Conservation (phyloP, 2,113 vertebrate species). For the Alethe castanea region DNA sequence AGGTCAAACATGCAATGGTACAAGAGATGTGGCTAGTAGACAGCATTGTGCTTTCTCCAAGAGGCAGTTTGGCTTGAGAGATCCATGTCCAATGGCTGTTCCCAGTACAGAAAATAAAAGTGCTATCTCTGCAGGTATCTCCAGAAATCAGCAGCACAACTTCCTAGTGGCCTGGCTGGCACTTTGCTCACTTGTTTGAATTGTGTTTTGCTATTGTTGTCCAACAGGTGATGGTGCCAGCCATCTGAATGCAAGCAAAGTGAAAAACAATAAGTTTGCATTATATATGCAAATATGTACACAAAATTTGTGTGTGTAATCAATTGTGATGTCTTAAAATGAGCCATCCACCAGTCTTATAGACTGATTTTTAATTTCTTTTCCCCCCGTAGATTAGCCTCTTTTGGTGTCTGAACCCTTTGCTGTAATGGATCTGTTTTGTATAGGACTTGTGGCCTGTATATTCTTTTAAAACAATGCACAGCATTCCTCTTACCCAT, state of each 20-base stretch:
- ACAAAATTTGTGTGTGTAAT: background rate
- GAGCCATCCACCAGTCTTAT: background rate
- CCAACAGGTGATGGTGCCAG: background rate
- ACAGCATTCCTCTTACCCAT: background rate
- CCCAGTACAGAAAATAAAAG: background rate
- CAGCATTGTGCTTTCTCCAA: background rate
- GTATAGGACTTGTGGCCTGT: background rate
- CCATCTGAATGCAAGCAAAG: background rate
- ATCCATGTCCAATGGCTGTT: rapidly evolving
- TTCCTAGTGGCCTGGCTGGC: background rate
- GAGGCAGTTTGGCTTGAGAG: background rate
- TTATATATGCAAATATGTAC: background rate
- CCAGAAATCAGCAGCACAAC: background rate
- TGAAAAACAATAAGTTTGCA: background rate
- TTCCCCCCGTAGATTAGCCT: rapidly evolving
- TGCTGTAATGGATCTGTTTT: background rate
- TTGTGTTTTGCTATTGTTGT: background rate
- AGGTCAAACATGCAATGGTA: background rate
- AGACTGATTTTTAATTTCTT: background rate
- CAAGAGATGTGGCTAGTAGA: background rate
- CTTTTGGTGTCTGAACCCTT: background rate
- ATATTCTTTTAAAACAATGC: background rate
- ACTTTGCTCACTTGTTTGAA: background rate
- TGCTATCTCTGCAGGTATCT: background rate
- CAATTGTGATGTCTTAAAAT: background rate